Evolutionary conservation across 2,113 vertebrate species (phyloP).

Genomic region (Shinisaurus crocodilurus): DNA sequence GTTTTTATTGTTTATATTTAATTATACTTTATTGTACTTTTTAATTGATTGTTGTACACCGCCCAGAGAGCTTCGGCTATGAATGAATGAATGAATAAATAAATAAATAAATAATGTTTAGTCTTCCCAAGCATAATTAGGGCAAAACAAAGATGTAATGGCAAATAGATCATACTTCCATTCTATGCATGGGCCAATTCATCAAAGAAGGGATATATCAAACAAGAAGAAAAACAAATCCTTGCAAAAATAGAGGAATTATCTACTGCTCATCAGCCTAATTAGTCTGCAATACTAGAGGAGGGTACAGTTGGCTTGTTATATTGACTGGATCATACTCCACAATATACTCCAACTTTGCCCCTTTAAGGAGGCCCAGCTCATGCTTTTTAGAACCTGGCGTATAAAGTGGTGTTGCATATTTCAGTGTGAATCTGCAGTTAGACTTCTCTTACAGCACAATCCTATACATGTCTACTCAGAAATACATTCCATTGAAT

Average conservation of each 20-base stretch:
- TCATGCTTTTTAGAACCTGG: neutral
- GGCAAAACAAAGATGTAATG: neutral
- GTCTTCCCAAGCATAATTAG: neutral
- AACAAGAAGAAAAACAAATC: neutral
- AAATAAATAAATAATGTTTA: no score
- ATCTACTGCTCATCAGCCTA: no score
- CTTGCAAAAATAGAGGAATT: neutral
- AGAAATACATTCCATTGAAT: no score
- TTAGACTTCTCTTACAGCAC: no score
- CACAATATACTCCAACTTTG: neutral
- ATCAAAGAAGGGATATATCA: neutral
- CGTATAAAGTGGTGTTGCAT: neutral
- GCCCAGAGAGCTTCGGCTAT: no score
- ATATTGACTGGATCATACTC: neutral
- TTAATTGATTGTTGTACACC: no score
- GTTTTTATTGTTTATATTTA: no score
- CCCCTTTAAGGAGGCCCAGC: neutral
- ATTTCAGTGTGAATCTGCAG: neutral
- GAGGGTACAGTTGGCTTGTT: neutral
- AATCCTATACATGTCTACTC: no score
- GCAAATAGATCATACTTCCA: neutral
- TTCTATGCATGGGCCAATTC: neutral
- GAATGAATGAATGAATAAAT: no score
- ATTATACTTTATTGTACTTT: no score
- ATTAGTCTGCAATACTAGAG: neutral